phyloP scores from a whole-genome alignment of 2,797 vertebrate genomes.

The Coregonus ussuriensis region DNA sequence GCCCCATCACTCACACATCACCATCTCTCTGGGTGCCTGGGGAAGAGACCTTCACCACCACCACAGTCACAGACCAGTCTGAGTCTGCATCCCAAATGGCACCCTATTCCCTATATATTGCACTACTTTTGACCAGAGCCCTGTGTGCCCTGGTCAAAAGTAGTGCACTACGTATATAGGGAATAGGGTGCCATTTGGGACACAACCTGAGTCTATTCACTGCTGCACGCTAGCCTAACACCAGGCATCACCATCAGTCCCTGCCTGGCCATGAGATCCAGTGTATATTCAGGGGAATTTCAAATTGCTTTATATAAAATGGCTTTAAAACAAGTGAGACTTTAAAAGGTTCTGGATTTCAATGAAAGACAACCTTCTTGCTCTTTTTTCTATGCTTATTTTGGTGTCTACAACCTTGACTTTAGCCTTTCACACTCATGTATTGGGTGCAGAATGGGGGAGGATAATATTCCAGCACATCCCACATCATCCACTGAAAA shows the following conservation, averaged over 20 bases:
- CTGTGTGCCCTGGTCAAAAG: background rate
- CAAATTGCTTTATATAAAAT: background rate
- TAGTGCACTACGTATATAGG: background rate
- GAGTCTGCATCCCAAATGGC: background rate
- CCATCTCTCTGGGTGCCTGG: background rate
- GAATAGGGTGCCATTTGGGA: background rate
- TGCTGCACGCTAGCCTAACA: background rate
- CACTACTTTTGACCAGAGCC: background rate
- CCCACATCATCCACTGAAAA: slow-evolving; percentile 33
- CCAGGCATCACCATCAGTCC: background rate
- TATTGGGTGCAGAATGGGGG: background rate
- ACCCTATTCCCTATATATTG: background rate
- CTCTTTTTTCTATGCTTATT: slow-evolving; percentile 22
- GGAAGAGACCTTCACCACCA: background rate
- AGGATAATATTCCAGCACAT: background rate
- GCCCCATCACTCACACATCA: background rate
- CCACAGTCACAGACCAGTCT: background rate
- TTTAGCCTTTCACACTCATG: slow-evolving; percentile 16
- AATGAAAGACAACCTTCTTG: slow-evolving; percentile 28
- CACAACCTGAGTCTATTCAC: background rate
- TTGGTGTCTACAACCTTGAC: slow-evolving; percentile 18
- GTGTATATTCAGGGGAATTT: slow-evolving; percentile 7
- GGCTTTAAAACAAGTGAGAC: slow-evolving; percentile 1
- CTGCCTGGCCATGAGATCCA: background rate
- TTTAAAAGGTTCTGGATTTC: background rate